Conservation (phyloP, 2,113 vertebrate genomes). For the Scartelaos histophorus region DNA sequence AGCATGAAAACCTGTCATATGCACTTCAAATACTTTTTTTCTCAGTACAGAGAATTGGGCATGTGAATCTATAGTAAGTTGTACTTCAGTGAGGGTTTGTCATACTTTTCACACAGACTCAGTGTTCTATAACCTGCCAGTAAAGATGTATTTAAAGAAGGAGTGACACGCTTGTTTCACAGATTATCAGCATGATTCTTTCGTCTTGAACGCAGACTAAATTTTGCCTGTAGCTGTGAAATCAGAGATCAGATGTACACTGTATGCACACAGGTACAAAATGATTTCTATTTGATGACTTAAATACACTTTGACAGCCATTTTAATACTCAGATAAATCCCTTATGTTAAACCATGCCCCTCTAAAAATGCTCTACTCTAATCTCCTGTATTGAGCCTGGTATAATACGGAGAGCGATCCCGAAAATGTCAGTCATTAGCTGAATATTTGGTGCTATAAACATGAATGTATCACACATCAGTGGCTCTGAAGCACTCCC, state of each 20-base stretch:
- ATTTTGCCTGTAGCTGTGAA: conserved; percentile 29
- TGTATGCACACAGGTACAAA: conserved; percentile 11
- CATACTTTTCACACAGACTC: conserved; percentile 23
- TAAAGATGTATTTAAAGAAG: conserved; percentile 32
- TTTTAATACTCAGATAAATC: conserved; percentile 33
- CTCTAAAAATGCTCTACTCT: conserved; percentile 22
- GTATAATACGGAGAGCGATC: conserved; percentile 22
- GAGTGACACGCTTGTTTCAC: conserved; percentile 38
- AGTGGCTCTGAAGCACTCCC: conserved; percentile 13
- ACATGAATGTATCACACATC: conserved; percentile 9
- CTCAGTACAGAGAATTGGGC: conserved; percentile 10
- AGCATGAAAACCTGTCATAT: too few species aligned
- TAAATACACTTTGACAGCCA: conserved; percentile 34
- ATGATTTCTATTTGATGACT: conserved; percentile 11
- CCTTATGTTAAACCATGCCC: conserved; percentile 30
- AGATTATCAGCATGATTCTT: conserved; percentile 25
- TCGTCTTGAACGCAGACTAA: conserved; percentile 22
- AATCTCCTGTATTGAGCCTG: conserved; percentile 25
- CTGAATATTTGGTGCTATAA: conserved; percentile 6
- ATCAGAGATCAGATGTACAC: conserved; percentile 27
- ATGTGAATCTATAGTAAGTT: conserved; percentile 11
- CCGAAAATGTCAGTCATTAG: conserved; percentile 7
- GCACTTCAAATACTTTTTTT: not conserved
- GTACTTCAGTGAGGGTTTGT: conserved; percentile 8
- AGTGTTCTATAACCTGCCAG: conserved; percentile 1